Percentiles rank a stretch among this genome's conserved stretches.
Conservation (phyloP, 2,113 vertebrate genomes). For the Speoplatyrhinus poulsoni region DNA sequence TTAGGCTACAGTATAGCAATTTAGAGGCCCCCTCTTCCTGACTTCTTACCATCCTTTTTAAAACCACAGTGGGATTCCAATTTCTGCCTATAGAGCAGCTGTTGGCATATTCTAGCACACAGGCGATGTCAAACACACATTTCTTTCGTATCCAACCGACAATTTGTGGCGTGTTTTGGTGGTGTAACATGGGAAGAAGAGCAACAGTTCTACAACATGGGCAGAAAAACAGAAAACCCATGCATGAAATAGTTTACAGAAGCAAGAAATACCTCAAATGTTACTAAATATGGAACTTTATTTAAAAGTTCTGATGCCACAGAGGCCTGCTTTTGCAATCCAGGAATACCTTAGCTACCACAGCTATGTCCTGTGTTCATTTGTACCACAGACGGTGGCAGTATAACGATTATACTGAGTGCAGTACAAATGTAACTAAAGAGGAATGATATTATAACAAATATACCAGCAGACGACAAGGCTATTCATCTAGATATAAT, state of each 20-base stretch:
- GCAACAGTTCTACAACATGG: slow-evolving; percentile 31
- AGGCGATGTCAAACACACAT: slow-evolving; percentile 51
- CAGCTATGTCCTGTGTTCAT: slow-evolving; percentile 51
- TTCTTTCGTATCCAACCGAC: slow-evolving; percentile 52
- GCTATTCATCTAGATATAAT: no score
- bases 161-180: slow-evolving; percentile 67
- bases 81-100: slow-evolving; percentile 22
- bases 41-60: slow-evolving; percentile 44
- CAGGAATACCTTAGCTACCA: slow-evolving; percentile 43
- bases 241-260: slow-evolving; percentile 10
- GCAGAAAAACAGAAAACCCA: slow-evolving; percentile 8
- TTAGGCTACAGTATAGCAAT: not conserved
- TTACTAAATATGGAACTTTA: slow-evolving; percentile 46
- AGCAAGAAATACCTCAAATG: slow-evolving; percentile 46
- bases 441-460: not conserved
- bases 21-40: slow-evolving; percentile 14
- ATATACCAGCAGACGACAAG: no score
- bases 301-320: slow-evolving; percentile 37
- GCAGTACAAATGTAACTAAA: not conserved
- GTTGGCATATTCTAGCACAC: slow-evolving; percentile 26
- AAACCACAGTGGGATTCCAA: slow-evolving; percentile 36
- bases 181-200: slow-evolving; percentile 44
- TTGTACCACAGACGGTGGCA: slow-evolving; percentile 32
- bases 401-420: not conserved
- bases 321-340: slow-evolving; percentile 46